Conservation (phyloP, 2,797 vertebrate genomes). For the Meriones psammophilus region DNA sequence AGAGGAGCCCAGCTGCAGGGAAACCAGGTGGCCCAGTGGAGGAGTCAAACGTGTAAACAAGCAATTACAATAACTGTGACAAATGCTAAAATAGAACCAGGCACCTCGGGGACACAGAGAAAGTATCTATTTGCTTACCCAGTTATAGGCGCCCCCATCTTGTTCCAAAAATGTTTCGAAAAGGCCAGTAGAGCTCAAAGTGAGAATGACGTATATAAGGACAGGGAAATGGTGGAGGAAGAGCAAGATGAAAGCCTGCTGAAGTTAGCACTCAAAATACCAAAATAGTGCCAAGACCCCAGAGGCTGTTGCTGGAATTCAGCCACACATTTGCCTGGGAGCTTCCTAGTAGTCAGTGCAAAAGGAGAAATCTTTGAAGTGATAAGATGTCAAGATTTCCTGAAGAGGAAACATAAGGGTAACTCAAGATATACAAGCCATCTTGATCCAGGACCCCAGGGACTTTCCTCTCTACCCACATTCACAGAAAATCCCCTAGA, state of each 20-base stretch:
- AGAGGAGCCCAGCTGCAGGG: constrained; percentile 29
- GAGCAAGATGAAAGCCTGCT: background rate
- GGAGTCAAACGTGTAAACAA: constrained; percentile 60
- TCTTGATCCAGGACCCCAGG: background rate
- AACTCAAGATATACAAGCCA: background rate
- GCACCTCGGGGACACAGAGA: constrained; percentile 7
- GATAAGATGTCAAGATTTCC: background rate
- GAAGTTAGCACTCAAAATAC: background rate
- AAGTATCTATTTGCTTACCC: constrained; percentile 34
- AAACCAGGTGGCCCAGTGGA: constrained; percentile 31
- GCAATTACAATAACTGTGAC: constrained; percentile 42
- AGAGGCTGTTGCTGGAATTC: background rate
- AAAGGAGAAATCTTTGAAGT: background rate
- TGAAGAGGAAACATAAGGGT: background rate
- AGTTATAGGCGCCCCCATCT: background rate
- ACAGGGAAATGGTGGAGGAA: background rate
- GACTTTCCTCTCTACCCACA: background rate
- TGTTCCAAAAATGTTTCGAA: constrained; percentile 51
- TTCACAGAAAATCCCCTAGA: background rate
- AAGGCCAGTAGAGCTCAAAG: constrained; percentile 24
- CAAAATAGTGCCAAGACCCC: background rate
- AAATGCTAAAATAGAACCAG: constrained; percentile 45
- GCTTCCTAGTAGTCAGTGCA: constrained; percentile 16
- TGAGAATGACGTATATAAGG: background rate
- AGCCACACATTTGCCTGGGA: background rate